phyloP scores from a whole-genome alignment of 2,113 vertebrate genomes.

The Antigone vipio region DNA sequence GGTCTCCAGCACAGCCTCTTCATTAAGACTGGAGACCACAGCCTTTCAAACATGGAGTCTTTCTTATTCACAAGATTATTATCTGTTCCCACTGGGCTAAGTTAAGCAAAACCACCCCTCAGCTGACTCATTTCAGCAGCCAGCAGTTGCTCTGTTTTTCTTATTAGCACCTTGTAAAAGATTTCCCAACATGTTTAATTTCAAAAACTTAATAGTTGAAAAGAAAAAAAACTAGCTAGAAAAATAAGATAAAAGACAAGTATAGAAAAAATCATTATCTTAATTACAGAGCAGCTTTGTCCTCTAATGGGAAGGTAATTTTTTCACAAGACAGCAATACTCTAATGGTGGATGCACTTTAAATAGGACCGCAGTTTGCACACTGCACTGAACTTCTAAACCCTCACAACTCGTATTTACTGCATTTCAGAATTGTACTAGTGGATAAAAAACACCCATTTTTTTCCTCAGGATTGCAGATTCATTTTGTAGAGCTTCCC shows the following conservation, averaged over 20 bases:
- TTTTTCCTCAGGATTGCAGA: background rate
- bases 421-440: background rate
- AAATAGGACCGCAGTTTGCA: background rate
- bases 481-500: background rate
- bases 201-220: background rate
- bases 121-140: background rate
- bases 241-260: background rate
- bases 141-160: background rate
- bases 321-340: background rate
- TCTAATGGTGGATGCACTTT: background rate
- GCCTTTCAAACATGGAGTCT: background rate
- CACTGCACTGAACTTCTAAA: background rate
- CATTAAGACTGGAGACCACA: background rate
- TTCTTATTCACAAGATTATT: background rate
- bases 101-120: background rate
- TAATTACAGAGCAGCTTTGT: constrained; percentile 26
- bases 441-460: background rate
- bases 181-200: background rate
- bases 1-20: background rate
- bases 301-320: background rate
- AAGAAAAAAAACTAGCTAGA: background rate
- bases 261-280: background rate
- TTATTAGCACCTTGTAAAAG: background rate
- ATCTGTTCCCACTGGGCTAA: background rate
- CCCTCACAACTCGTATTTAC: background rate